These are phyloP conservation scores for Leptonema lineaticorne DNA, from an alignment of 1,140 invertebrate genomes.

Conservation along the genomic window DNA sequence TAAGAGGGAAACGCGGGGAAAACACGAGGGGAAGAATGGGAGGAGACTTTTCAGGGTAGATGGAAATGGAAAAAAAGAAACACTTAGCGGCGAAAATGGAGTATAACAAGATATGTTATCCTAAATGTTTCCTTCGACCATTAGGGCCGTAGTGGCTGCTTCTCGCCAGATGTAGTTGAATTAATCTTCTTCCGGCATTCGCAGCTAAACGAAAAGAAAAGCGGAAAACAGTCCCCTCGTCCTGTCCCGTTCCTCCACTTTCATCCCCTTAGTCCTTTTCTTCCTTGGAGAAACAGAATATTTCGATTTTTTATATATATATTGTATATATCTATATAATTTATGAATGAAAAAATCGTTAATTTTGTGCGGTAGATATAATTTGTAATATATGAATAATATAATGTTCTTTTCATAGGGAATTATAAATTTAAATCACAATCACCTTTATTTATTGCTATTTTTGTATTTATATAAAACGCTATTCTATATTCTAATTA, in stretches of 20 bases:
- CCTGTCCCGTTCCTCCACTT: background rate
- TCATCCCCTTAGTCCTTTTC: background rate
- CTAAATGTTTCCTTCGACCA: slow-evolving; percentile 33
- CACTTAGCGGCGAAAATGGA: slow-evolving; percentile 32
- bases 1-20: background rate
- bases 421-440: too few relatives aligned
- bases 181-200: slow-evolving; percentile 24
- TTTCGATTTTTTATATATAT: too few relatives aligned
- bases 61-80: slow-evolving; percentile 30
- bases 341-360: too few relatives aligned
- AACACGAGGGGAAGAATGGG: background rate
- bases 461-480: too few relatives aligned
- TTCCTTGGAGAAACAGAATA: too few relatives aligned
- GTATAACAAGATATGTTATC: slow-evolving; percentile 37
- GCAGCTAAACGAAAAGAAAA: slow-evolving; percentile 14
- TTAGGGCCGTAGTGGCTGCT: slow-evolving; percentile 25
- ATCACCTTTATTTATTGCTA: too few relatives aligned
- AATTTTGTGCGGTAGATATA: too few relatives aligned
- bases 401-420: too few relatives aligned
- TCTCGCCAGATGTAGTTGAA: slow-evolving; percentile 27
- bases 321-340: too few relatives aligned
- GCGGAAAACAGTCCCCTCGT: background rate
- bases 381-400: too few relatives aligned
- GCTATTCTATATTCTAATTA: too few relatives aligned
- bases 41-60: background rate